Evolutionary conservation across 2,113 vertebrate genomes (phyloP).

Genomic region (Thymallus thymallus): DNA sequence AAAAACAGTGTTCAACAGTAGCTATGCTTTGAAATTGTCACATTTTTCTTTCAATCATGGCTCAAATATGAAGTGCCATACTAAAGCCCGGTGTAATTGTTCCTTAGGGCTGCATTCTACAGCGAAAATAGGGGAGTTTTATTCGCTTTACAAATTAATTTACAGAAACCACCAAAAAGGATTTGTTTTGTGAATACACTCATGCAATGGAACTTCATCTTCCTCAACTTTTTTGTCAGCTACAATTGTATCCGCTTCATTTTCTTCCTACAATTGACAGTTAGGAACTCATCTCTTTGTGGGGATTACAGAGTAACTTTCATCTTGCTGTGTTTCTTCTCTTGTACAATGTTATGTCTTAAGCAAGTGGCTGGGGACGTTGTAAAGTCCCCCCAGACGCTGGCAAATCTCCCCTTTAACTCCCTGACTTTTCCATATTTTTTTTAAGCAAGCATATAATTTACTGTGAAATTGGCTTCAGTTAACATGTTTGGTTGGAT

Average conservation of each 20-base stretch:
- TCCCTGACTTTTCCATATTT: conserved; percentile 52
- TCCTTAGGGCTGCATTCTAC: background rate
- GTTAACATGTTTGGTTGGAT: conserved; percentile 60
- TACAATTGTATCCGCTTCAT: conserved; percentile 4
- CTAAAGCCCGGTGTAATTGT: background rate
- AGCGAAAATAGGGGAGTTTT: background rate
- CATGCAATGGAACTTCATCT: conserved; percentile 26
- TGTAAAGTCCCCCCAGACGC: background rate
- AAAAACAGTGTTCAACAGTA: too few species aligned
- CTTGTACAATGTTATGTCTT: conserved; percentile 55
- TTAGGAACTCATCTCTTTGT: background rate
- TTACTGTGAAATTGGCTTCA: conserved; percentile 57
- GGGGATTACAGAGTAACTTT: conserved; percentile 21
- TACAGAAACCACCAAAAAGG: conserved; percentile 18
- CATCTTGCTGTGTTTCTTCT: conserved; percentile 47
- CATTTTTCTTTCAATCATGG: conserved; percentile 20
- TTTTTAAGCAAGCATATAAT: conserved; percentile 54
- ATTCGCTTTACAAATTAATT: conserved; percentile 29
- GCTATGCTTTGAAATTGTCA: background rate
- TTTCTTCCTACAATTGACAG: background rate
- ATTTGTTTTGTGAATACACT: conserved; percentile 1
- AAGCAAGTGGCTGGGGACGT: conserved; percentile 5
- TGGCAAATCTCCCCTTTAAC: conserved; percentile 46
- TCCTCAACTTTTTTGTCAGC: conserved; percentile 23
- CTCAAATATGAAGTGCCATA: background rate